phyloP scores from a whole-genome alignment of 1,140 invertebrate species.

The Drosophila teissieri region DNA sequence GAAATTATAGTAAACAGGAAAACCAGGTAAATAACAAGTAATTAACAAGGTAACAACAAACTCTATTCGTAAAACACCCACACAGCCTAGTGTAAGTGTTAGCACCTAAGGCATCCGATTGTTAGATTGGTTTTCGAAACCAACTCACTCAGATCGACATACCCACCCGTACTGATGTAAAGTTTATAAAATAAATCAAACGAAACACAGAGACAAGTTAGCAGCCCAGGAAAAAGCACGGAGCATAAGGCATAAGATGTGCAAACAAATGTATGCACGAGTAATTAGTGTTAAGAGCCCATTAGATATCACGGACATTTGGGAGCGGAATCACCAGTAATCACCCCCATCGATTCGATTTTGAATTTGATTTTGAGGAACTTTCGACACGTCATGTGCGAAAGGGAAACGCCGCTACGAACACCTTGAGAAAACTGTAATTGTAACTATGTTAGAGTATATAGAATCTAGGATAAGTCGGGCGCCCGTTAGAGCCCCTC shows the following conservation, averaged over 20 bases:
- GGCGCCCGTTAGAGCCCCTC: constrained; percentile 8
- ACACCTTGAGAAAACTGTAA: constrained; percentile 70
- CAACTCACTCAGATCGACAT: constrained; percentile 48
- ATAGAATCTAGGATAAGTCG: constrained; percentile 52
- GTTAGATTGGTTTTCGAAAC: constrained; percentile 43
- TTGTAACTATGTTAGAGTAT: constrained; percentile 35
- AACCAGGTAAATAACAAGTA: constrained; percentile 72
- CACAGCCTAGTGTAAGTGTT: constrained; percentile 11
- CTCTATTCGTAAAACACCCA: constrained; percentile 21
- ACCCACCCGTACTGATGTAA: constrained; percentile 66
- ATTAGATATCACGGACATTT: not conserved
- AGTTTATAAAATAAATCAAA: constrained; percentile 53
- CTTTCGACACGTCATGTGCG: constrained; percentile 45
- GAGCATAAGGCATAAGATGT: constrained; percentile 14
- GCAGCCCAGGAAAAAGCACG: constrained; percentile 46
- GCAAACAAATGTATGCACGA: constrained; percentile 3
- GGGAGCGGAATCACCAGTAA: not conserved
- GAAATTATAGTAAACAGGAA: constrained; percentile 62
- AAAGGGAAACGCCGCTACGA: constrained; percentile 73
- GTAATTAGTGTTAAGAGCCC: constrained; percentile 35
- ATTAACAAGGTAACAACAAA: constrained; percentile 25
- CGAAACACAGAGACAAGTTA: constrained; percentile 44
- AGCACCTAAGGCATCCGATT: constrained; percentile 33
- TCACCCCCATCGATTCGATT: constrained; percentile 25
- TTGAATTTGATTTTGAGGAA: constrained; percentile 45